Base-by-base conservation (phyloP, 2,888 invertebrate genomes). In the Thyatira batis region DNA sequence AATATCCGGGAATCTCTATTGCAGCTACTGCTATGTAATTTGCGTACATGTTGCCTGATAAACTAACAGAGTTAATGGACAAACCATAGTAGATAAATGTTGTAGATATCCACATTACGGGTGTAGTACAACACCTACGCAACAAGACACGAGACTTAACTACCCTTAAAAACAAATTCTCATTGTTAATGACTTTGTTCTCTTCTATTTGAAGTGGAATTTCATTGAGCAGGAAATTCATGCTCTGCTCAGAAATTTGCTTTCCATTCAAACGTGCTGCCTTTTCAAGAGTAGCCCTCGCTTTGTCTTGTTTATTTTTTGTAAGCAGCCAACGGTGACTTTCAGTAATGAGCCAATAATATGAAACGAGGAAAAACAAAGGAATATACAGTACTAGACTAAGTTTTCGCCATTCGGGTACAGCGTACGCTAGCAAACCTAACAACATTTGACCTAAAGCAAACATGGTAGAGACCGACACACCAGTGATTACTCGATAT, bases 301-400 rank as follows among this genome's bases (percentile, higher is more conserved):
- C 95, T 67, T 94, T 90, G 4, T 93, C 89, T 51, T 92, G 90
- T 70, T 93, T 93, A 46, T 94, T 93, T 76, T 95, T 94, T 48
- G 94, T 94, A 2, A 96, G 82, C 23, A 96, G 86, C 97, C 97
- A 97, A 59, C 96, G 92, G 44, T 95, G 92, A 51, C 96, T 96
- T 84, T 96, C 96, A 0, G 95, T 94, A 28, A 95, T 80, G 25
- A 95, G 71, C 94, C 95, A 95, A 54, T 94, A 92, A 69, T 95
- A 95, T 9, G 93, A 84, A 25, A 96, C 69, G 46, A 95, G 87
- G 0, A 95, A 73, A 54, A 95, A 85, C 3, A 94, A 93, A 0
- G 96, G 97, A 2, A 92, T 84, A 73, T 96, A 96, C 21, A 95
- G 80, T 8, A 94, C 92, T 53, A 95, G 84, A 25, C 95, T 92